Percentiles rank a stretch among this genome's conserved stretches.
Conservation (phyloP, 2,797 vertebrate genomes). For the Eleutherodactylus coqui region DNA sequence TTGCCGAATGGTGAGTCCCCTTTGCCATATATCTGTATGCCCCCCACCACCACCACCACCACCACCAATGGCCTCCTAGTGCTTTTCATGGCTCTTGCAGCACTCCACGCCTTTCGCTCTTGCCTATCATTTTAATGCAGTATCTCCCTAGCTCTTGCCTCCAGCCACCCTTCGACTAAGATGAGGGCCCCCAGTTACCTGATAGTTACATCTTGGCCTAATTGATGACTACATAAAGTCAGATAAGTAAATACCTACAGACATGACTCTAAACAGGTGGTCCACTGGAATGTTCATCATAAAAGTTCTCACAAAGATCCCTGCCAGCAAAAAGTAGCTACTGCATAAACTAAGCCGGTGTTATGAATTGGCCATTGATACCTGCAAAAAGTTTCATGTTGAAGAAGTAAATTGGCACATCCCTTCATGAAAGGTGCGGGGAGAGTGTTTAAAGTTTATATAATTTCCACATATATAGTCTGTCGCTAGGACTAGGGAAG, state of each 20-base stretch:
- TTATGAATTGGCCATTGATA: constrained; percentile 11
- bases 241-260: neutral
- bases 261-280: constrained; percentile 4
- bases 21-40: too few relatives aligned
- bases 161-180: neutral
- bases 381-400: neutral
- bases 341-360: neutral
- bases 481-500: neutral
- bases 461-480: constrained; percentile 7
- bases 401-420: constrained; percentile 19
- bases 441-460: constrained; percentile 19
- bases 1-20: too few relatives aligned
- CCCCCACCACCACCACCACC: too few relatives aligned
- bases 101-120: neutral
- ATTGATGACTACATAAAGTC: neutral
- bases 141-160: neutral
- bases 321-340: constrained; percentile 16
- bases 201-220: neutral
- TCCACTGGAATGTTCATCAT: neutral
- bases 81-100: neutral
- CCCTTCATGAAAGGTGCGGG: neutral
- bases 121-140: neutral
- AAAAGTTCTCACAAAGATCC: constrained; percentile 4
- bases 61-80: neutral
- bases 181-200: neutral